These are phyloP conservation scores for Eledone cirrhosa DNA, from an alignment of 2,888 invertebrate genomes.

Conservation along the genomic window DNA sequence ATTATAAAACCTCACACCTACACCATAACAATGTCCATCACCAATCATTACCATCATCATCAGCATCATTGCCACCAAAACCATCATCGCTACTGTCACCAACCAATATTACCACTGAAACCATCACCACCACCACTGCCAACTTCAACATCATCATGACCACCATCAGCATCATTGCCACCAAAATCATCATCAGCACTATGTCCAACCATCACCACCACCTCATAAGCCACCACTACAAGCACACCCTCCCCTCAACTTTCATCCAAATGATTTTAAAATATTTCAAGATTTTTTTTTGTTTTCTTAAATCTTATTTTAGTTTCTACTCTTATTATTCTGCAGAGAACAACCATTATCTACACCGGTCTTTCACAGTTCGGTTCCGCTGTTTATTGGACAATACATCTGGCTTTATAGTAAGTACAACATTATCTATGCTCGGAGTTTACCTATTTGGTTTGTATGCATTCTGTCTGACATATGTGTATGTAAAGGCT, in stretches of 20 bases:
- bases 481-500: no score
- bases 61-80: not conserved
- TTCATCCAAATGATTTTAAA: no score
- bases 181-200: no score
- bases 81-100: not conserved
- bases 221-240: no score
- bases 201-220: no score
- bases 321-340: not conserved
- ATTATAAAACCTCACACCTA: not conserved
- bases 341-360: slow-evolving; percentile 82
- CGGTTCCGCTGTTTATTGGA: slow-evolving; percentile 98
- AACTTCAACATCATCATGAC: no score
- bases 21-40: slow-evolving; percentile 33
- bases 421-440: slow-evolving; percentile 69
- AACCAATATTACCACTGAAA: no score
- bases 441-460: not conserved
- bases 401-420: slow-evolving; percentile 99
- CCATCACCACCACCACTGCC: no score
- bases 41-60: not conserved
- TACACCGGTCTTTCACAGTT: slow-evolving; percentile 97
- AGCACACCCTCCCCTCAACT: no score
- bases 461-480: not conserved
- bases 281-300: not conserved
- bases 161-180: no score
- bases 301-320: not conserved